These are phyloP conservation scores for Peromyscus nudipes DNA, from an alignment of 2,797 vertebrate genomes.

Conservation along the genomic window DNA sequence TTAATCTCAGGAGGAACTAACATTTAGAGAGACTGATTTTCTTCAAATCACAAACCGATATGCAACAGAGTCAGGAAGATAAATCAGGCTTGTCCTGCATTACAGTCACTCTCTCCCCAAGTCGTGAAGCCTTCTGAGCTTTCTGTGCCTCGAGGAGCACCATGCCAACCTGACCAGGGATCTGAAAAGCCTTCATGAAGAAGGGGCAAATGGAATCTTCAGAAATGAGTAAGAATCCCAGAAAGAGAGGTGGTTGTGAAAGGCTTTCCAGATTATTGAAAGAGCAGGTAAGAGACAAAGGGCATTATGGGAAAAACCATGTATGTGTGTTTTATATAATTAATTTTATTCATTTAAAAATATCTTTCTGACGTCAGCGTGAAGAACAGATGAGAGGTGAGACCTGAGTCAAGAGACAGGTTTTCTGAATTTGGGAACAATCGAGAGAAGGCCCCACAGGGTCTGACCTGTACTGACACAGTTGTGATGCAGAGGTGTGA, in stretches of 20 bases:
- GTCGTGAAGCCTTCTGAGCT: background rate
- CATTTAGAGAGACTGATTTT: slow-evolving; percentile 28
- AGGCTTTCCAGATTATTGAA: background rate
- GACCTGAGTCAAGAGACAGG: slow-evolving; percentile 15
- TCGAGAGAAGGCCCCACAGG: background rate
- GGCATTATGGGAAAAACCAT: background rate
- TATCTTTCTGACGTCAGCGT: background rate
- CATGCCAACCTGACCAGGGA: background rate
- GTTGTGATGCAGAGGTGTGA: background rate
- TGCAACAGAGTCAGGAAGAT: background rate
- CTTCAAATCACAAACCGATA: background rate
- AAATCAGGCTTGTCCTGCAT: background rate
- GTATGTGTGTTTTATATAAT: slow-evolving; percentile 16
- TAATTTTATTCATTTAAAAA: slow-evolving; percentile 38
- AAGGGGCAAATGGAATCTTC: background rate
- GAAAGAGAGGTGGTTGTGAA: background rate
- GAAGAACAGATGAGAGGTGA: slow-evolving; percentile 51
- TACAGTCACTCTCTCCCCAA: background rate
- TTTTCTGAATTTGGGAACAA: background rate
- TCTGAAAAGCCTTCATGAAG: background rate
- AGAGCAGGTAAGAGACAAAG: background rate
- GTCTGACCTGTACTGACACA: background rate
- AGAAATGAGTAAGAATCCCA: background rate
- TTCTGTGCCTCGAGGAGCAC: background rate
- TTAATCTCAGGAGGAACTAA: slow-evolving; percentile 4